Conservation (phyloP, 37 sponge, comb jelly and placozoan species). For the Amphimedon queenslandica region DNA sequence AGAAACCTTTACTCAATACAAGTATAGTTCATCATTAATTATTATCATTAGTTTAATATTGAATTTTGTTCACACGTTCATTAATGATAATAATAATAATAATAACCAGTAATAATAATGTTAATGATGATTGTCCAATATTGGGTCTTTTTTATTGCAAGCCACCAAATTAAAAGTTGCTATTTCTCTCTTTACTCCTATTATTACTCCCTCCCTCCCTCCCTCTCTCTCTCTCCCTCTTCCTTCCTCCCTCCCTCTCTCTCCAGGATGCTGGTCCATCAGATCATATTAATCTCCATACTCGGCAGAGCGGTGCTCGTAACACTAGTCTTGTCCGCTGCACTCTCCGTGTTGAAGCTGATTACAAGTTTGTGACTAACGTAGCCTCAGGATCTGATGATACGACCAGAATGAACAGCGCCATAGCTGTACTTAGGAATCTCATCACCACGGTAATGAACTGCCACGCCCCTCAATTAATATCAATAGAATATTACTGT, state of each 20-base stretch:
- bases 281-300: neutral
- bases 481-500: no score
- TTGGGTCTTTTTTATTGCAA: no score
- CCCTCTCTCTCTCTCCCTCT: slow-evolving; percentile 16
- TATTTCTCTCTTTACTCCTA: neutral
- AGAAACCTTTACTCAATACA: neutral
- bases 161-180: neutral
- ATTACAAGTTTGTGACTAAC: slow-evolving; percentile 22
- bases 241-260: slow-evolving; percentile 18
- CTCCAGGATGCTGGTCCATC: neutral
- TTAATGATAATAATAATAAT: no score
- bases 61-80: no score
- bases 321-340: slow-evolving; percentile 18
- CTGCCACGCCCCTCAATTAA: no score
- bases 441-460: neutral
- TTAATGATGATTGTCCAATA: no score
- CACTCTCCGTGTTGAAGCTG: slow-evolving; percentile 32
- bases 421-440: neutral
- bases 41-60: no score
- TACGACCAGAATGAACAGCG: neutral
- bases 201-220: neutral
- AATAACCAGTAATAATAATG: no score
- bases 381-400: neutral
- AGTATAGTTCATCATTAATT: no score
- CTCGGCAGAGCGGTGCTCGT: neutral